Base-by-base conservation (phyloP, 2,888 invertebrate species). In the Neuroscelio doddi region DNA sequence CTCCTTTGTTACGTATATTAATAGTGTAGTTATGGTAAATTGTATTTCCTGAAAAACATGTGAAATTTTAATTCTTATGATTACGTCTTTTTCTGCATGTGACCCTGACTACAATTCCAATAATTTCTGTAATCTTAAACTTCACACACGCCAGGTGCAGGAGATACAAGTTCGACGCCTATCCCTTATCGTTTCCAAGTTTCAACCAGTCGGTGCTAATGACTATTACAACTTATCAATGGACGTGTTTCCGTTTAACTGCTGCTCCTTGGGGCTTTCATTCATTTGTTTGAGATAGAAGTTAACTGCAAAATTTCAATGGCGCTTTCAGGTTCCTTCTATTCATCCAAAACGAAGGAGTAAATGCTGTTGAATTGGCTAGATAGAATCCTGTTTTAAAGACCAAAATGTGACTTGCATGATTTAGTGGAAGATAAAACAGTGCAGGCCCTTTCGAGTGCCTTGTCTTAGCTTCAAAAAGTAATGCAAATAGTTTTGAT, bases 191-290 rank as follows among this genome's bases (percentile, higher is more conserved):
- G 45, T 21, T 47, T 10, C 53, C 46, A 55, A 66, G 66, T 66
- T 66, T 51, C 57, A 61, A 45, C 42, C 57, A 57, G 51, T 46
- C 32, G 46, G 41, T 42, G 58, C 63, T 69, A 66, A 72, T 58
- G 70, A 58, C 68, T 70, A 64, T 70, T 72, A 70, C 70, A 72
- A 70, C 64, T 70, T 70, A 70, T 72, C 68, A 72, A 69, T 72
- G 61, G 65, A 67, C 65, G 63, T 68, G 66, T 70, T 69, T 65
- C 59, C 69, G 65, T 67, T 70, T 73, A 74, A 75, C 70, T 79
- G 77, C 73, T 75, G 77, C 79, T 77, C 73, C 79, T 79, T 79
- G 72, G 75, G 74, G 77, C 73, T 76, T 78, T 80, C 69, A 77
- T 74, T 76, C 73, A 70, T 74, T 77, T 80, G 75, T 80, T 79